phyloP scores from a whole-genome alignment of 2,888 invertebrate genomes.

The Campoplex nolae region DNA sequence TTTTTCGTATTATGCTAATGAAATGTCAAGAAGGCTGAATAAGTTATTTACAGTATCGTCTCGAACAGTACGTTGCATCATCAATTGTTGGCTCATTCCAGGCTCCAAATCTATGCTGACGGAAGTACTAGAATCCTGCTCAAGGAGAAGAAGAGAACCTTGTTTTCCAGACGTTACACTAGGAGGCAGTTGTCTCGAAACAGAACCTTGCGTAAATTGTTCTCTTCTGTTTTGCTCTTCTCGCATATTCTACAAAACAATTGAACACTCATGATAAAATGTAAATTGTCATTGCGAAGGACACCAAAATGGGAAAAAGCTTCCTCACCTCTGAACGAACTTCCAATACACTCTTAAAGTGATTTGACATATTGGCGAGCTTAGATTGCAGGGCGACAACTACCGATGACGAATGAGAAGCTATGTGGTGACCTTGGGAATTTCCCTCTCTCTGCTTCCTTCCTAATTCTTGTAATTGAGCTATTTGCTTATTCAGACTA shows the following conservation, averaged over 20 bases:
- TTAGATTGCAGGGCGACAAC: constrained; percentile 97
- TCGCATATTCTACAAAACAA: constrained; percentile 91
- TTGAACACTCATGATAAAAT: neutral
- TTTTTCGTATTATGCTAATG: neutral
- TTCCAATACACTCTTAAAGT: constrained; percentile 99
- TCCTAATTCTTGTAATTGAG: constrained; percentile 94
- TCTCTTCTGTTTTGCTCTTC: constrained; percentile 97
- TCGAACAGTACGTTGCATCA: constrained; percentile 82
- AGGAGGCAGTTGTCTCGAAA: constrained; percentile 88
- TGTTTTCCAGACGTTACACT: constrained; percentile 86
- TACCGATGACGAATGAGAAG: constrained; percentile 96
- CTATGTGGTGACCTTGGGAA: constrained; percentile 90
- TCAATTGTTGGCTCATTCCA: constrained; percentile 84
- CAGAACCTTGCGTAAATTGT: constrained; percentile 92
- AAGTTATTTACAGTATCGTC: constrained; percentile 80
- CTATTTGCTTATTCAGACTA: constrained; percentile 98
- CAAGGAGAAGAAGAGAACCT: constrained; percentile 82
- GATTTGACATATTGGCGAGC: constrained; percentile 98
- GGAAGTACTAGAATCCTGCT: constrained; percentile 79
- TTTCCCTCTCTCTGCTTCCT: constrained; percentile 88
- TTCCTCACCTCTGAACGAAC: constrained; percentile 93
- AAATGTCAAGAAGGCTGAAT: neutral
- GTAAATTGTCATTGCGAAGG: neutral
- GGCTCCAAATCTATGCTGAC: constrained; percentile 95
- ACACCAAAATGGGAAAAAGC: no score